Base-by-base conservation (phyloP, 1,140 invertebrate species). In the Caenorhabditis brenneri region DNA sequence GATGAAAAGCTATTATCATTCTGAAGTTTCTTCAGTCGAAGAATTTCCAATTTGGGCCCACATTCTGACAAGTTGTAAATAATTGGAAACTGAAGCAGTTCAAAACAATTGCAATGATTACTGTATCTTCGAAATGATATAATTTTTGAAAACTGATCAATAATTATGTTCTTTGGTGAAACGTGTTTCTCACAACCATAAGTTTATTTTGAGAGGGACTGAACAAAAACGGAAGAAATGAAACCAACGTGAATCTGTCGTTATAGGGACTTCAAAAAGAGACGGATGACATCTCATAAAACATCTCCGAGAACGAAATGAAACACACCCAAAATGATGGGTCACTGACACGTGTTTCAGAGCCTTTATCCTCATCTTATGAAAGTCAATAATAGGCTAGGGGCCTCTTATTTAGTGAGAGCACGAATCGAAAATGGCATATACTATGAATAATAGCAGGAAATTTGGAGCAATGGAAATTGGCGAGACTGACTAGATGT, bases 361-460 rank as follows among this genome's bases (percentile, higher is more conserved):
- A 74, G 65, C 24, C 19, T 74, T 74, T 74, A 42, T 42, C 29
- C 31, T 42, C 39, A 42, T 42, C 12, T 42, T 27, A 55, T 55
- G 36, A 74, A 74, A 74, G 65, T 42, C 65, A 74, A 74, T 42
- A 42, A 42, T 22, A 42, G 65, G 15, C 19, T n/a, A 22, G 65
- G n/a, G 65, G 42, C 65, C 65, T 46, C 36, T 16, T 24, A 7
- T 22, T 15, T 42, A 12, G 65, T 24, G n/a, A 33, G 19, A 24
- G 10, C 2, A n/a, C 65, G 65, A 74, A 74, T 74, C 65, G 65
- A 74, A 74, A 74, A 74, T 74, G 65, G 65, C 65, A n/a, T 42
- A 74, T 74, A 74, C 65, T 74, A 74, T 74, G 65, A 74, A 74
- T 74, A 74, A 74, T 74, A 74, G 65, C 65, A 74, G 65, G 65